Evolutionary conservation across 2,888 invertebrate species (phyloP), one percentile per base, ranked within the genome.

Genomic region (Sphinx pinastri): DNA sequence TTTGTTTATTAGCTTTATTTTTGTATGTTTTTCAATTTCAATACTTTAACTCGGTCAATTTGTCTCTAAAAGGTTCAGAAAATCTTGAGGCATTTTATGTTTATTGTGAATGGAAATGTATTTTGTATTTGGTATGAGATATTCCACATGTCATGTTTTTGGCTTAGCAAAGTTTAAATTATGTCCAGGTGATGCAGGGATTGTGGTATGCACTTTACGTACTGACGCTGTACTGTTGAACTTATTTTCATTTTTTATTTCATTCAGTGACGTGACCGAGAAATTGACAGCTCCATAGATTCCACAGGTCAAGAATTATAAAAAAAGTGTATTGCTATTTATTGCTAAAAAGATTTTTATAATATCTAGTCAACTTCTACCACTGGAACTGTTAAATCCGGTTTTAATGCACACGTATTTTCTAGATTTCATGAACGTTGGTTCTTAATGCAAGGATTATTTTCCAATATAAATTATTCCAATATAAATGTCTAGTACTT

Each of bases 1-100:
- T 38, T 88, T 81, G 84, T 85, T 84, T 47, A 63, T 49, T 63
- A 63, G 63, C 63, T 63, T 63, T 63, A 63, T 63, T 49, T 47
- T 63, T 49, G 63, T 63, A 19, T 19, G 19, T 3, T 63, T 63
- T 63, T 31, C 51, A 13, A 57, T 47, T 13, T n/a, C 13, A 7
- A 47, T 19, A 19, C 19, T 47, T 12, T 16, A 16, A 12, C 47
- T 63, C 47, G 19, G 47, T 7, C 63, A 63, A 49, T 49, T 49
- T 63, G 19, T 11, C 47, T 19, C 12, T 63, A 49, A 63, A 49
- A 63, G 49, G 63, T 25, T 60, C n/a, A 11, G 16, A 60, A 63
- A 16, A 49, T 49, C 49, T 47, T 49, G 19, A 47, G 49, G 16
- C 1, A 19, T 19, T 11, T 47, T 6, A n/a, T 59, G 7, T 8